These are phyloP conservation scores for Synchiropus splendidus DNA, from an alignment of 2,113 vertebrate species.

Conservation along the genomic window DNA sequence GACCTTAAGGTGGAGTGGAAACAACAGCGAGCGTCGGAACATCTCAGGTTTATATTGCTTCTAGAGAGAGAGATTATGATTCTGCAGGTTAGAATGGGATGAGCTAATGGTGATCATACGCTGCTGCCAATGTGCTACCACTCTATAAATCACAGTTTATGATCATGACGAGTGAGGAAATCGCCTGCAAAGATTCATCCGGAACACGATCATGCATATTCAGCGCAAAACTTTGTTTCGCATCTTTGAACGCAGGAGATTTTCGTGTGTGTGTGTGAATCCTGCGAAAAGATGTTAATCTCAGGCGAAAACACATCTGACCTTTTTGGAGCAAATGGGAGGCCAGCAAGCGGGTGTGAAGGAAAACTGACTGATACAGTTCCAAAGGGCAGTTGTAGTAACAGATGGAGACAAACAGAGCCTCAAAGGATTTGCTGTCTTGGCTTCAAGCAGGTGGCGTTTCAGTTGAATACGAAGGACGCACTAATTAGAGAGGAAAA, in stretches of 20 bases:
- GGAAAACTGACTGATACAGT: conserved; percentile 27
- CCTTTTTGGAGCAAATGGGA: conserved; percentile 21
- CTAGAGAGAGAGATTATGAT: too few species aligned
- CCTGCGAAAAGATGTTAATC: conserved; percentile 24
- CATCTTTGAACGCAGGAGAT: conserved; percentile 9
- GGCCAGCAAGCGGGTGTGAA: conserved; percentile 20
- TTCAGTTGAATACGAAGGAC: too few species aligned
- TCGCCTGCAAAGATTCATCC: conserved; percentile 32
- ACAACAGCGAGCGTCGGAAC: too few species aligned
- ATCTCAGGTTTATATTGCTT: too few species aligned
- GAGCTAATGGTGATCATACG: conserved; percentile 32
- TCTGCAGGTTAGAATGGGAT: too few species aligned
- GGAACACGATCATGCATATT: conserved; percentile 38
- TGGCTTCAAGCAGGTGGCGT: too few species aligned
- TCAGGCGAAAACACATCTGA: conserved; percentile 21
- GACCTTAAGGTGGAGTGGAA: too few species aligned
- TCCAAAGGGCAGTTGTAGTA: conserved; percentile 9
- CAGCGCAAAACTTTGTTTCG: conserved; percentile 2
- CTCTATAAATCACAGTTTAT: conserved; percentile 50
- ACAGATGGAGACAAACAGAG: background rate
- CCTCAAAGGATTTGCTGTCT: background rate
- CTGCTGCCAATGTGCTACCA: conserved; percentile 20
- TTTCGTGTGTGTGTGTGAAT: conserved; percentile 12
- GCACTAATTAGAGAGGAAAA: too few species aligned
- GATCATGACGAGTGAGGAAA: conserved; percentile 40